phyloP scores from a whole-genome alignment of 2,113 vertebrate species.

The Amblyopsis rosae region DNA sequence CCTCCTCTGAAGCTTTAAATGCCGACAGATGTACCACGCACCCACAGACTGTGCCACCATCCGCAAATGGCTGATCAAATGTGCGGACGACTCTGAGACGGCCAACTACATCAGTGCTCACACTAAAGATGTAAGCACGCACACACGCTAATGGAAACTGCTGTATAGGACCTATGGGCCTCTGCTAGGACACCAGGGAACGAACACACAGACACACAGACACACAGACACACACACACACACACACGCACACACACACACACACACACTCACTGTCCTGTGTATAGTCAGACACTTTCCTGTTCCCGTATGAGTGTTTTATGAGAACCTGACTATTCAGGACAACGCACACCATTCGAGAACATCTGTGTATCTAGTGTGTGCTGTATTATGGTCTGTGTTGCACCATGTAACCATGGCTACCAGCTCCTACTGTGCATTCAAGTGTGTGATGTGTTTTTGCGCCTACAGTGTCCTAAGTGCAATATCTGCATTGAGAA shows the following conservation, averaged over 20 bases:
- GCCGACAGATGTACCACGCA: constrained; percentile 99
- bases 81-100: constrained; percentile 99
- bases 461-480: constrained; percentile 90
- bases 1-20: constrained; percentile 89
- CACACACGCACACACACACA: constrained; percentile 1
- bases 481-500: constrained; percentile 99
- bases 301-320: too few species aligned
- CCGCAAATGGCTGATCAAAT: constrained; percentile 98
- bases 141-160: not conserved
- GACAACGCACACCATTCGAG: too few species aligned
- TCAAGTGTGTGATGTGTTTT: not conserved
- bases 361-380: too few species aligned
- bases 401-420: too few species aligned
- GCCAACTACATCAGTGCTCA: constrained; percentile 99
- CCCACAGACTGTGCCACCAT: constrained; percentile 99
- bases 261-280: not conserved
- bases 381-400: too few species aligned
- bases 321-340: too few species aligned
- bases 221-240: not conserved
- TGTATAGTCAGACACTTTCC: too few species aligned
- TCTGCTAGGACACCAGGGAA: too few species aligned
- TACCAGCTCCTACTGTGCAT: not conserved
- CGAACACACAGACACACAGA: too few species aligned
- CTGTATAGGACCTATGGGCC: too few species aligned
- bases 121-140: constrained; percentile 93